Evolutionary conservation across 2,113 vertebrate species (phyloP).

Genomic region (Eclectus roratus): DNA sequence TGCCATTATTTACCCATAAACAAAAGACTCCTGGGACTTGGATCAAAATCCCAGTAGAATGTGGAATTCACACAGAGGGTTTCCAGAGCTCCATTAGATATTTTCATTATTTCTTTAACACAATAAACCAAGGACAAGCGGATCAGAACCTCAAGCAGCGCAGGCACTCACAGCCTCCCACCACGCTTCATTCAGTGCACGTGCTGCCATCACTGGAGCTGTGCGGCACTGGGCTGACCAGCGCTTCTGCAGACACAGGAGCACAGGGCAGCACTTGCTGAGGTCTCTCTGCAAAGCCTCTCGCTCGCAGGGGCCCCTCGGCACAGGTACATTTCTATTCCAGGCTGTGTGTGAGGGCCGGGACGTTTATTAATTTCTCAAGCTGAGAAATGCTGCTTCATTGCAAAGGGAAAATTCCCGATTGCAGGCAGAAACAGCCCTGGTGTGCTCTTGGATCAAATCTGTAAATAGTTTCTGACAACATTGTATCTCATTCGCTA

Average conservation of each 20-base stretch:
- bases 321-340: background rate
- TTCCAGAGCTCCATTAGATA: background rate
- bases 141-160: background rate
- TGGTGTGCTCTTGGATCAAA: constrained; percentile 39
- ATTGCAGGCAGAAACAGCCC: background rate
- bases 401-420: background rate
- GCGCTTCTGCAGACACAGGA: fast-evolving
- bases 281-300: background rate
- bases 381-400: background rate
- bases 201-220: background rate
- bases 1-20: background rate
- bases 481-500: constrained; percentile 14
- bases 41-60: background rate
- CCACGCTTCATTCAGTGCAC: background rate
- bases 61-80: background rate
- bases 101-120: background rate
- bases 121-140: background rate
- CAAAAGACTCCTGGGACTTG: background rate
- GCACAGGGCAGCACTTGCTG: fast-evolving
- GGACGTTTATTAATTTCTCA: background rate
- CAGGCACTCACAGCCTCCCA: background rate
- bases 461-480: constrained; percentile 49
- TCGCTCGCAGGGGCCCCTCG: background rate
- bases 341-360: background rate
- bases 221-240: fast-evolving